Percentiles rank a stretch among this genome's conserved stretches.
Conservation (phyloP, 2,888 invertebrate species). For the Oxytorus armatus region DNA sequence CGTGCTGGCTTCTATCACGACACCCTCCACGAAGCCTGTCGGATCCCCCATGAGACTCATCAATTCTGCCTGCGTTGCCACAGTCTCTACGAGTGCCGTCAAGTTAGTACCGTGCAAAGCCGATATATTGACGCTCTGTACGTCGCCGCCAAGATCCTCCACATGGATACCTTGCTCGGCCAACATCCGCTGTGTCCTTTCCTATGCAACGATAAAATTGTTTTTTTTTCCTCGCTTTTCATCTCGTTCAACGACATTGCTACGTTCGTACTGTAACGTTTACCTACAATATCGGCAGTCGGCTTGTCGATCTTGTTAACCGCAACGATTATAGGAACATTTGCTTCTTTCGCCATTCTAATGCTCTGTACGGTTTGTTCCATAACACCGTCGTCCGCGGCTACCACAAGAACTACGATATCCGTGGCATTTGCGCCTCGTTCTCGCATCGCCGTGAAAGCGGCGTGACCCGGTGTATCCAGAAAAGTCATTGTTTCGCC, state of each 20-base stretch:
- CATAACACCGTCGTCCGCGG: constrained; percentile 99
- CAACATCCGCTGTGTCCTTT: constrained; percentile 90
- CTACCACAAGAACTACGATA: constrained; percentile 97
- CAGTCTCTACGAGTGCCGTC: constrained; percentile 91
- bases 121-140: constrained; percentile 96
- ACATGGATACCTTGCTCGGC: constrained; percentile 92
- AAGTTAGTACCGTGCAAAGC: constrained; percentile 94
- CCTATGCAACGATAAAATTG: constrained; percentile 84
- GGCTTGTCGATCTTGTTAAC: constrained; percentile 99
- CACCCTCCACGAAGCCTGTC: constrained; percentile 93
- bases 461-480: constrained; percentile 99
- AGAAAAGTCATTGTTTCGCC: constrained; percentile 95
- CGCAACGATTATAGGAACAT: constrained; percentile 97
- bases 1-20: constrained; percentile 94
- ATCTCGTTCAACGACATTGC: constrained; percentile 9
- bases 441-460: constrained; percentile 96
- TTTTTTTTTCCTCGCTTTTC: constrained; percentile 1
- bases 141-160: constrained; percentile 96
- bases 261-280: constrained; percentile 40
- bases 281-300: constrained; percentile 94
- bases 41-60: constrained; percentile 95
- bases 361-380: constrained; percentile 98
- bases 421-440: constrained; percentile 98
- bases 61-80: constrained; percentile 93
- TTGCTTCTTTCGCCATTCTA: constrained; percentile 91